These are phyloP conservation scores for Callorhinus ursinus DNA, from an alignment of 2,113 vertebrate species.

Conservation along the genomic window DNA sequence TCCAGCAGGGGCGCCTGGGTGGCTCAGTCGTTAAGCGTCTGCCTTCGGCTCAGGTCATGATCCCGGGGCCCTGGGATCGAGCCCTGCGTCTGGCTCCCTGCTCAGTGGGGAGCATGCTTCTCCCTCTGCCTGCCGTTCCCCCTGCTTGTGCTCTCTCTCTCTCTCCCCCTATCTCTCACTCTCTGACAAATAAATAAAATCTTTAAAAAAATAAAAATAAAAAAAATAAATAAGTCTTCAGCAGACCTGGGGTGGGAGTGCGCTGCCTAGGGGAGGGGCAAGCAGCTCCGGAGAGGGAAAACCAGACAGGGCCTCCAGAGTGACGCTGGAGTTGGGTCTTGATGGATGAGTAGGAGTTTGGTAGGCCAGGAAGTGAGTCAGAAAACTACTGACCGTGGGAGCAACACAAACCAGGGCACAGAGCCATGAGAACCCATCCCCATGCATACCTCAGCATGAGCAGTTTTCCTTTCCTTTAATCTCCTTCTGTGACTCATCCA, in stretches of 20 bases:
- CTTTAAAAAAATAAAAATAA: not conserved
- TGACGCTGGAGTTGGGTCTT: not conserved
- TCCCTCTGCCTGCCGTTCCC: not conserved
- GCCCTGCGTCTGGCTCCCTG: too few species aligned
- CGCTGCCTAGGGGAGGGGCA: too few species aligned
- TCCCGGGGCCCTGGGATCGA: too few species aligned
- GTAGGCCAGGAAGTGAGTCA: not conserved
- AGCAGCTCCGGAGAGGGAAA: not conserved
- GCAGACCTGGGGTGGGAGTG: not conserved
- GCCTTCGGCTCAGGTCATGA: too few species aligned
- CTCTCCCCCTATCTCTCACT: too few species aligned
- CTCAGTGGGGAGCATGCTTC: not conserved
- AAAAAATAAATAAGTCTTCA: not conserved
- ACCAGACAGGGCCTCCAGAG: not conserved
- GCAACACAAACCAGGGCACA: not conserved
- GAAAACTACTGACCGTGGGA: not conserved
- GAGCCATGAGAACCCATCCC: not conserved
- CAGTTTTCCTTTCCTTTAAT: not conserved
- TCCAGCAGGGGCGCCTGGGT: not conserved
- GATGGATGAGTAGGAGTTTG: not conserved
- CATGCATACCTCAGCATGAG: not conserved
- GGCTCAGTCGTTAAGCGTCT: not conserved
- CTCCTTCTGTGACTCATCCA: not conserved
- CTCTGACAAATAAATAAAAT: not conserved
- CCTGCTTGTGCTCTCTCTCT: not conserved